Conservation (phyloP, 1,140 invertebrate species). For the Drosophila miranda region DNA sequence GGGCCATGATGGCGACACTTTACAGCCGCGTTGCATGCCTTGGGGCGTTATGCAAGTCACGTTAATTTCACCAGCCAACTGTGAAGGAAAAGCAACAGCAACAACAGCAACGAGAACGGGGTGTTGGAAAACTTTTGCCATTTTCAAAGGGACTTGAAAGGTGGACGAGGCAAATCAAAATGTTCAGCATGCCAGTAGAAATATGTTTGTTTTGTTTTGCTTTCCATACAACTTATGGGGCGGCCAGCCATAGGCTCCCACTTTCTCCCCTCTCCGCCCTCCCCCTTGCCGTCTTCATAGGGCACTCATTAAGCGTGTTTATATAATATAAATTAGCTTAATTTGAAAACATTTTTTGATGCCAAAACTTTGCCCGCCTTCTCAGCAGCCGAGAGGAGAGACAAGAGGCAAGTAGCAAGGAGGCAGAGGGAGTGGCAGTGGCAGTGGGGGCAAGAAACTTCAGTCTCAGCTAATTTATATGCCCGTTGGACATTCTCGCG, state of each 20-base stretch:
- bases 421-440: not conserved
- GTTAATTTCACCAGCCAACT: conserved; percentile 73
- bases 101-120: conserved; percentile 5
- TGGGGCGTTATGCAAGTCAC: conserved; percentile 75
- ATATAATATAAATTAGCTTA: conserved; percentile 80
- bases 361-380: conserved; percentile 72
- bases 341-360: conserved; percentile 81
- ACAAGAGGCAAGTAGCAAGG: not conserved
- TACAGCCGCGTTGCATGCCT: conserved; percentile 72
- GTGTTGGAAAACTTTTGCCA: conserved; percentile 50
- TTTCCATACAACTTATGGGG: conserved; percentile 35
- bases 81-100: conserved; percentile 60
- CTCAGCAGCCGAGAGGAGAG: conserved; percentile 8
- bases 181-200: conserved; percentile 20
- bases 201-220: conserved; percentile 19
- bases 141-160: conserved; percentile 66
- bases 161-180: conserved; percentile 64
- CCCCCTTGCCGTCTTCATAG: conserved; percentile 2
- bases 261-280: too few relatives aligned
- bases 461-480: conserved; percentile 74
- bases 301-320: conserved; percentile 75
- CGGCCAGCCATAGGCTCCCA: not conserved
- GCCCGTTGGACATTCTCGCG: conserved; percentile 76
- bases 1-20: conserved; percentile 68
- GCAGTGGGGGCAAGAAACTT: conserved; percentile 24